A percentile compares a stretch with the other conserved stretches of the same genome.
Evolutionary conservation across 2,888 invertebrate species (phyloP).

Genomic region (Yponomeuta plumbellus): DNA sequence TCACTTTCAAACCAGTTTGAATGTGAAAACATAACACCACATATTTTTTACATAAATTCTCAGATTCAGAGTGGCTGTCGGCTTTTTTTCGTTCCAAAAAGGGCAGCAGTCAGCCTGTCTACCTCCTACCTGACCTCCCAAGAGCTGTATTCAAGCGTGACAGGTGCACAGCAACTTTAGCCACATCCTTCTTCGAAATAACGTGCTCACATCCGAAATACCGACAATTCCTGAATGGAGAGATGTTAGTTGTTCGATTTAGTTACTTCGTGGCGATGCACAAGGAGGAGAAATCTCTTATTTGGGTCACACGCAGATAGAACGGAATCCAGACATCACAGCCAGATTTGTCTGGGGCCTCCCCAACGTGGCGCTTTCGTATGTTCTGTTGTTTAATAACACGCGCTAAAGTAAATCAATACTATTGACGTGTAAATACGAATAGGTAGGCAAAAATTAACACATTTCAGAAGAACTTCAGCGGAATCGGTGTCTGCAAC

Average conservation of each 20-base stretch:
- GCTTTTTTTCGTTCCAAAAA: background rate
- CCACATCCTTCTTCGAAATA: conserved; percentile 33
- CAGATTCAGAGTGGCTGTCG: conserved; percentile 17
- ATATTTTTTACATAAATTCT: background rate
- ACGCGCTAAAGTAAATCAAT: background rate
- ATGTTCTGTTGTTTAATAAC: background rate
- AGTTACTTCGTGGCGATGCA: conserved; percentile 40
- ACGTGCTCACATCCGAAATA: background rate
- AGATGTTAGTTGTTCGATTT: conserved; percentile 3
- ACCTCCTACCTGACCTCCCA: conserved; percentile 56
- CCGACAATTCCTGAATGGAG: background rate
- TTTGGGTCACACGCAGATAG: conserved; percentile 75
- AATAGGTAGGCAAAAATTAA: background rate
- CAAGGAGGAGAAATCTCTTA: conserved; percentile 72
- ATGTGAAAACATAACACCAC: conserved; percentile 24
- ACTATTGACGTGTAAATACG: background rate
- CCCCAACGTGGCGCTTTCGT: background rate
- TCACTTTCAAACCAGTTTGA: conserved; percentile 15
- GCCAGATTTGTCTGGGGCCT: background rate
- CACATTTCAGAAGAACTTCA: conserved; percentile 11
- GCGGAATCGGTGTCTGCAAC: conserved; percentile 66
- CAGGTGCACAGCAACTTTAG: conserved; percentile 42
- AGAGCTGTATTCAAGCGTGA: conserved; percentile 62
- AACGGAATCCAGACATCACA: conserved; percentile 10
- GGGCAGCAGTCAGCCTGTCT: conserved; percentile 14